Evolutionary conservation across 2,888 invertebrate species (phyloP).

Genomic region (Tolmerus cingulatus): DNA sequence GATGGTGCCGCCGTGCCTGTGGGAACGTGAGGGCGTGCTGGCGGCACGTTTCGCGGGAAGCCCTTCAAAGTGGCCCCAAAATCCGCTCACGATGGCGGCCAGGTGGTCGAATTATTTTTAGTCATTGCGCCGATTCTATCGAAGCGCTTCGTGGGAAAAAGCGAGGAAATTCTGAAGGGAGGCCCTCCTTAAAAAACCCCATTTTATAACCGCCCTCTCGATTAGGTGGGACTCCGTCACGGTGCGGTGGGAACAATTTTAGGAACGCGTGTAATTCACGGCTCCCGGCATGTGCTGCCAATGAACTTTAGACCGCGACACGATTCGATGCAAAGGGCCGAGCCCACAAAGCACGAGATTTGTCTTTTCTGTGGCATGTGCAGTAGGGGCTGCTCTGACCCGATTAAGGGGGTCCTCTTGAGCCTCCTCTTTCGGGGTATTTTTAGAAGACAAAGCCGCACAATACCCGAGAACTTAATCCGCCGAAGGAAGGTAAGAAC

Average conservation of each 20-base stretch:
- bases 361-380: background rate
- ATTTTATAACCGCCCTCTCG: background rate
- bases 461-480: slow-evolving; percentile 8
- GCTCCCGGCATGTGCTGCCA: background rate
- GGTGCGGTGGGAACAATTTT: background rate
- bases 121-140: background rate
- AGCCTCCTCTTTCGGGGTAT: background rate
- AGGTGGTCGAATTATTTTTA: background rate
- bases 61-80: background rate
- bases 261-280: background rate
- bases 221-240: background rate
- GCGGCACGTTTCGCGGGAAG: background rate
- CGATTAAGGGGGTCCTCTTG: background rate
- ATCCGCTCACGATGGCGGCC: background rate
- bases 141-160: background rate
- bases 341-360: background rate
- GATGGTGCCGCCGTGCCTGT: background rate
- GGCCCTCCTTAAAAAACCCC: background rate
- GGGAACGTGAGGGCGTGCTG: background rate
- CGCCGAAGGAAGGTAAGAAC: background rate
- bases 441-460: background rate
- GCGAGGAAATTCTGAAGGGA: background rate
- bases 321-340: background rate
- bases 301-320: slow-evolving; percentile 17
- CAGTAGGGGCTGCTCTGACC: background rate